Conservation (phyloP, 2,113 vertebrate species). For the Tautogolabrus adspersus region DNA sequence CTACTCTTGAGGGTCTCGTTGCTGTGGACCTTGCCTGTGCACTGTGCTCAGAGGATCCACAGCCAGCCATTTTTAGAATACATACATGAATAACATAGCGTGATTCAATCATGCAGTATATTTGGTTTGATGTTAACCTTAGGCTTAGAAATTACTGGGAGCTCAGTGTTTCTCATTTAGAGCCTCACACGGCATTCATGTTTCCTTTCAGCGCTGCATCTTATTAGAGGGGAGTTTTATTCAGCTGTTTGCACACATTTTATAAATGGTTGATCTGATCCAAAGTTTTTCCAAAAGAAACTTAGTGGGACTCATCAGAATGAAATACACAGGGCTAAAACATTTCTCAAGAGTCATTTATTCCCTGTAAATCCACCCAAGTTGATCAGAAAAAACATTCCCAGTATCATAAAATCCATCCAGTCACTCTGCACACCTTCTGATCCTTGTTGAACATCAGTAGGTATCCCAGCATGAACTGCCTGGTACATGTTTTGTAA, state of each 20-base stretch:
- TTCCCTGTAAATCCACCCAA: too few relatives aligned
- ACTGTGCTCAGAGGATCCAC: slow-evolving; percentile 61
- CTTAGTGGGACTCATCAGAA: too few relatives aligned
- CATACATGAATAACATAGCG: slow-evolving; percentile 80
- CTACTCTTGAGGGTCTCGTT: slow-evolving; percentile 48
- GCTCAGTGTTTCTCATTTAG: slow-evolving; percentile 75
- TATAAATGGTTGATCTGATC: not conserved
- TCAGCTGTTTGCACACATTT: slow-evolving; percentile 2
- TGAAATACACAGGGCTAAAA: too few relatives aligned
- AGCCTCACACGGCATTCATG: slow-evolving; percentile 48
- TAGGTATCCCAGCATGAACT: too few relatives aligned
- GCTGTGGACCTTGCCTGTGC: slow-evolving; percentile 48
- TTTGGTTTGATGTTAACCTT: slow-evolving; percentile 75
- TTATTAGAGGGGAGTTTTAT: slow-evolving; percentile 35
- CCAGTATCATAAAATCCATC: too few relatives aligned
- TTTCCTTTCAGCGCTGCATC: slow-evolving; percentile 46
- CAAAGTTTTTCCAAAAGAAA: too few relatives aligned
- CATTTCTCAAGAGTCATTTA: too few relatives aligned
- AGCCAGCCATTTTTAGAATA: slow-evolving; percentile 74
- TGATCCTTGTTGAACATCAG: too few relatives aligned
- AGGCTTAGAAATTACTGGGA: slow-evolving; percentile 64
- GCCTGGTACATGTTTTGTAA: too few relatives aligned
- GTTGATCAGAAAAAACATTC: too few relatives aligned
- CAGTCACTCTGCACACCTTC: too few relatives aligned
- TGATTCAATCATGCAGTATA: slow-evolving; percentile 75